Evolutionary conservation across 2,888 invertebrate genomes (phyloP).

Genomic region (Eudemis profundana): DNA sequence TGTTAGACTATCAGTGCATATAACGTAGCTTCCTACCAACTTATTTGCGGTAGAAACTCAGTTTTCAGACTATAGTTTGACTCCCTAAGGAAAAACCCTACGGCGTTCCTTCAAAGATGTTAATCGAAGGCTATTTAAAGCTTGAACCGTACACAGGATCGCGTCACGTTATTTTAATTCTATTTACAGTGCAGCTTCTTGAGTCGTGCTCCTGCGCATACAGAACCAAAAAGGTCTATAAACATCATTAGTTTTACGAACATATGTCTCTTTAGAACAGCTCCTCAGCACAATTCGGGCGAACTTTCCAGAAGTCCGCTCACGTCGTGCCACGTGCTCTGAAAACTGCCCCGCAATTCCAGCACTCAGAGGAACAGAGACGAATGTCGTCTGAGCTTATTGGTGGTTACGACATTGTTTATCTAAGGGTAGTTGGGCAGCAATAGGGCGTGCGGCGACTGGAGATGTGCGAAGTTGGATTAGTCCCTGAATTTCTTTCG

Average conservation of each 20-base stretch:
- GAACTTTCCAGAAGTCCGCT: constrained; percentile 38
- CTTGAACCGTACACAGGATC: constrained; percentile 26
- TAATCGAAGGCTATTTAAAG: constrained; percentile 27
- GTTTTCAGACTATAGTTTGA: not conserved
- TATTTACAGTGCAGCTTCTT: constrained; percentile 49
- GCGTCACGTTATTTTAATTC: constrained; percentile 56
- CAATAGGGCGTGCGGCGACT: constrained; percentile 15
- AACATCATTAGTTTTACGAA: not conserved
- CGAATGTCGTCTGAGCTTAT: not conserved
- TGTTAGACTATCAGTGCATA: no score
- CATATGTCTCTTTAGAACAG: constrained; percentile 3
- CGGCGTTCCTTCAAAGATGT: constrained; percentile 8
- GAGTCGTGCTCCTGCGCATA: constrained; percentile 1
- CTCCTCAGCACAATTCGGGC: constrained; percentile 38
- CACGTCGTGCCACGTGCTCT: constrained; percentile 41
- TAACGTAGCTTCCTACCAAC: no score
- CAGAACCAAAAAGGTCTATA: constrained; percentile 4
- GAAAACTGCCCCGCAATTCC: constrained; percentile 27
- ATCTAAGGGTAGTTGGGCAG: not conserved
- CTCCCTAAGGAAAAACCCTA: constrained; percentile 2
- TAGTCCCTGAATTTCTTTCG: constrained; percentile 41
- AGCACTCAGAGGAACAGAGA: constrained; percentile 1
- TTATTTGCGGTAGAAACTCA: no score
- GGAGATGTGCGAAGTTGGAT: constrained; percentile 37
- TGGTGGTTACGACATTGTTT: constrained; percentile 1